Conservation (phyloP, 2,888 invertebrate genomes). For the Diaprepes abbreviatus region DNA sequence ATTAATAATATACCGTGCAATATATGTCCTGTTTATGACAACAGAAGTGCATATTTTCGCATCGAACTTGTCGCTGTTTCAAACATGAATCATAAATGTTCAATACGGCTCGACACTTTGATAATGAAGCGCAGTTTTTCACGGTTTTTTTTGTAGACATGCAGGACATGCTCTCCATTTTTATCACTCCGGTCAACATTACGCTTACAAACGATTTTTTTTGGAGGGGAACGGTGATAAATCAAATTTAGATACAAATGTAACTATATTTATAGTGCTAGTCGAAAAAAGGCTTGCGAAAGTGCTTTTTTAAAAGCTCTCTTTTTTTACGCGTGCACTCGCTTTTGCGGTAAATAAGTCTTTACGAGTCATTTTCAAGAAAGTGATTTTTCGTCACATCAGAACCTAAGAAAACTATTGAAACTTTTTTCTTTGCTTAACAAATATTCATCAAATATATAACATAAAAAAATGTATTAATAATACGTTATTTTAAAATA, state of each 20-base stretch:
- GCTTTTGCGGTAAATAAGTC: too few relatives aligned
- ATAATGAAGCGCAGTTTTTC: constrained; percentile 65
- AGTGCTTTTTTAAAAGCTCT: too few relatives aligned
- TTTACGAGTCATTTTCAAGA: too few relatives aligned
- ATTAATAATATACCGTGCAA: constrained; percentile 67
- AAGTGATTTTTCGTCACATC: too few relatives aligned
- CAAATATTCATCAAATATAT: too few relatives aligned
- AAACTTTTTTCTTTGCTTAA: too few relatives aligned
- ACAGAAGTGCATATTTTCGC: constrained; percentile 68
- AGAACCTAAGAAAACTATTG: too few relatives aligned
- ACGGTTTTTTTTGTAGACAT: constrained; percentile 51
- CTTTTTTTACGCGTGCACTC: too few relatives aligned
- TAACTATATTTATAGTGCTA: not conserved
- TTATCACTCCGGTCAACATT: constrained; percentile 54
- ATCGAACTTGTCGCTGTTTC: constrained; percentile 66
- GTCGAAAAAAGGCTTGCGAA: too few relatives aligned
- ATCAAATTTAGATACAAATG: constrained; percentile 8
- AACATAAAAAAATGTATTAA: too few relatives aligned
- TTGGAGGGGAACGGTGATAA: constrained; percentile 1
- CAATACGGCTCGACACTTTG: constrained; percentile 68
- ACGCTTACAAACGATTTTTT: constrained; percentile 27
- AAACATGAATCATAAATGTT: constrained; percentile 68
- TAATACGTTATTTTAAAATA: too few relatives aligned
- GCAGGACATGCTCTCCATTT: constrained; percentile 61
- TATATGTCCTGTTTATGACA: constrained; percentile 67